Evolutionary conservation across 2,888 invertebrate species (phyloP), one percentile per base, ranked within the genome.

Genomic region (Apantesis nais): DNA sequence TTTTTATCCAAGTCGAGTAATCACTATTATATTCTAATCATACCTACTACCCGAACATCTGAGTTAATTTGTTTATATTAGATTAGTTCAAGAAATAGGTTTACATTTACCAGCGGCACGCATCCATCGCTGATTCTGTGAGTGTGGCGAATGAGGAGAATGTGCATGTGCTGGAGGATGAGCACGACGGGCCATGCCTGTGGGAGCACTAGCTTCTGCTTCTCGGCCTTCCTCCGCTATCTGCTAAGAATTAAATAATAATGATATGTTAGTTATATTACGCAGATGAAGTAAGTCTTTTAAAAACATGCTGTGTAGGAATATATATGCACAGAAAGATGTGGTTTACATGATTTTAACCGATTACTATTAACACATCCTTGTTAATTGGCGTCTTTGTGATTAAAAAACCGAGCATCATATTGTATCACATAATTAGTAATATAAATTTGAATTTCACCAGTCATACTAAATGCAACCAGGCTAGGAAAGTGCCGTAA

Each of bases 201-300:
- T 68, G 71, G 91, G 88, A 74, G 92, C 93, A 76, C 96, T 96
- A 2, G 98, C 98, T 89, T 98, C 98, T 2, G 98, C 98, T 91
- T 98, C 98, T 67, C 98, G 96, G 5, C 97, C 97, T 86, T 98
- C 98, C 88, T 97, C 97, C 16, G 90, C 86, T 70, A 92, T 85
- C 91, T 93, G 84, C 66, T 76, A 39, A 41, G 29, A 11, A 11
- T 55, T 19, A 66, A 52, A 37, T 25, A 25, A 39, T 39, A n/a
- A 22, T 48, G 8, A 48, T 14, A 55, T 58, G 7, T 29, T 16
- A 29, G 29, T 58, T 29, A 29, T 16, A 14, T 1, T 29, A 25
- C 14, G 4, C 1, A 29, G 55, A 58, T 16, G 14, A 7, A 7
- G 2, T 11, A 25, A 11, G 22, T 48, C 7, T 48, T 48, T 52